Evolutionary conservation across 2,888 invertebrate genomes (phyloP), one percentile per base, ranked within the genome.

Genomic region (Leptopilina syphax): DNA sequence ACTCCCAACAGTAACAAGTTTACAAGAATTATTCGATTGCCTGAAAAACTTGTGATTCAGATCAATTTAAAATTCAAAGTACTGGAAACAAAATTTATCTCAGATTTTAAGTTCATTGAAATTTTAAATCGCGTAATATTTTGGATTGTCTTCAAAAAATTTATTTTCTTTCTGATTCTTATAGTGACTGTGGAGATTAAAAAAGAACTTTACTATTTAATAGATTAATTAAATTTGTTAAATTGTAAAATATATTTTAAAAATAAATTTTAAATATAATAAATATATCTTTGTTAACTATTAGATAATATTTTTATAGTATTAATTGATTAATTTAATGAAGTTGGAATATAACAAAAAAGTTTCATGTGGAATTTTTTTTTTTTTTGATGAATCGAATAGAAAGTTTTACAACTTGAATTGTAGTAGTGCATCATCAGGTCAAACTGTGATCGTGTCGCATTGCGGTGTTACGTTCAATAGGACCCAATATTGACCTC

Each of bases 401-500:
- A 65, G 78, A 67, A 82, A 83, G 77, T 81, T 82, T 84, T 79
- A 82, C 83, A 83, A 82, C 83, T 63, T 63, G 18, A 63, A 63
- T 24, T 83, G 83, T 83, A 84, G 85, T 86, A 80, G 85, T 83
- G 83, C 83, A 85, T 84, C 50, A 50, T 12, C 84, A 82, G 85
- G 84, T 84, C 84, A 85, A 83, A 85, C 81, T 77, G 80, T 78
- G 83, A 84, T 85, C 84, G 87, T 91, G 91, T 90, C 91, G 91
- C 91, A 91, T 89, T 91, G 91, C 91, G 91, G 87, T 89, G 88
- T 86, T 84, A 85, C 86, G 83, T 81, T 84, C 87, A 84, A 87
- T 88, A 85, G 86, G 86, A 86, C 86, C 86, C 87, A 87, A 87
- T 85, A 84, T 79, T 83, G 85, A 84, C 83, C 84, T 84, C 83